These are phyloP conservation scores for Pycnonotus jocosus DNA, from an alignment of 2,113 vertebrate genomes.

Conservation along the genomic window DNA sequence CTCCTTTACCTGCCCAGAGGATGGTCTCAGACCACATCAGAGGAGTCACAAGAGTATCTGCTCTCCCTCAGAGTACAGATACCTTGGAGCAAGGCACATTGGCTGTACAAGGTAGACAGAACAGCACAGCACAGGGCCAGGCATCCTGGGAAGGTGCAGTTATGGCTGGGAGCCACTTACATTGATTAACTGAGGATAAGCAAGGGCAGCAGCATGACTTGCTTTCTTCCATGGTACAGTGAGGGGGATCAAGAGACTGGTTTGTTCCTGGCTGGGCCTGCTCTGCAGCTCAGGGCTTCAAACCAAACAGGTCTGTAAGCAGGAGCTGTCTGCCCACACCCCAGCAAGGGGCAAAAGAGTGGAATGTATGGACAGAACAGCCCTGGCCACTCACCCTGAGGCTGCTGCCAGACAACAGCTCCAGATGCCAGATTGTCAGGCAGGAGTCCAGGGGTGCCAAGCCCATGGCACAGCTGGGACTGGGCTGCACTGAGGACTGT, in stretches of 20 bases:
- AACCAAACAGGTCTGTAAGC: background rate
- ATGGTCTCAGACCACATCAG: background rate
- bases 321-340: background rate
- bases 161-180: background rate
- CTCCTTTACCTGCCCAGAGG: background rate
- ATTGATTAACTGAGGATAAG: background rate
- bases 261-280: background rate
- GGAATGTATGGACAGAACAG: background rate
- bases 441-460: accelerated
- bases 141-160: background rate
- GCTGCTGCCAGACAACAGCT: background rate
- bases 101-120: background rate
- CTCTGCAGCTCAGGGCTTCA: background rate
- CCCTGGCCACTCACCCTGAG: background rate
- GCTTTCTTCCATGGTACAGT: background rate
- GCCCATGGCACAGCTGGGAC: accelerated
- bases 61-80: background rate
- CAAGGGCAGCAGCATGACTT: background rate
- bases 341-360: accelerated
- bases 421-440: accelerated
- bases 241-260: background rate
- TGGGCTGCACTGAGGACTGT: background rate
- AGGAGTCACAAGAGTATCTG: background rate
- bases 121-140: accelerated
- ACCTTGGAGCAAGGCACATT: background rate